Conservation (phyloP, 2,888 invertebrate species). For the Drosophila yooni region DNA sequence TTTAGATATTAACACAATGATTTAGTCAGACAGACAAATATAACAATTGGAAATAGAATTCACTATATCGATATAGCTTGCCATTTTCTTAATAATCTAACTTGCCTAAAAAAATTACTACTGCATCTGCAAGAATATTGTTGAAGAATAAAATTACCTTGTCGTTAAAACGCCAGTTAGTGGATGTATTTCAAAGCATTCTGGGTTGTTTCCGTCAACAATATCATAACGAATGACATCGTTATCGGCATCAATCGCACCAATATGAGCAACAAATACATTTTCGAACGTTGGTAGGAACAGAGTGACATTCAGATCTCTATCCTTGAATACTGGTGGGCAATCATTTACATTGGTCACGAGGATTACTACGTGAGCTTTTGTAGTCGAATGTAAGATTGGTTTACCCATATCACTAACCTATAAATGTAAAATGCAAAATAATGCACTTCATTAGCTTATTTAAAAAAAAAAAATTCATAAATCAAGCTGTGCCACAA, state of each 20-base stretch:
- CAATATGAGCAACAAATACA: slow-evolving; percentile 89
- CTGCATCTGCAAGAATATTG: neutral
- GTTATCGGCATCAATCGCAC: slow-evolving; percentile 92
- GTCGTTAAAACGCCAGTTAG: slow-evolving; percentile 89
- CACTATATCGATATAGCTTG: neutral
- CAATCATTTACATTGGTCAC: slow-evolving; percentile 95
- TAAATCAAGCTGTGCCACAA: neutral
- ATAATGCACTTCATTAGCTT: neutral
- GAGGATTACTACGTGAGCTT: slow-evolving; percentile 91
- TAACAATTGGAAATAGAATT: neutral
- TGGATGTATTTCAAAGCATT: slow-evolving; percentile 90
- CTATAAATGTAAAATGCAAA: slow-evolving; percentile 69
- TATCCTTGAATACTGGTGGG: slow-evolving; percentile 91
- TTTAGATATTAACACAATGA: neutral
- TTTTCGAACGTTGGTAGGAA: slow-evolving; percentile 93
- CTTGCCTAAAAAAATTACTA: neutral
- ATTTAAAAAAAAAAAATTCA: neutral
- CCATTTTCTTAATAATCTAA: neutral
- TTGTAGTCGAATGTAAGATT: slow-evolving; percentile 90
- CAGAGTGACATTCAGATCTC: slow-evolving; percentile 90
- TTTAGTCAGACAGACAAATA: neutral
- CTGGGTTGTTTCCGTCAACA: slow-evolving; percentile 91
- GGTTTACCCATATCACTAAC: slow-evolving; percentile 94
- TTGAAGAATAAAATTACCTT: slow-evolving; percentile 65
- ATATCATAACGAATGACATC: slow-evolving; percentile 90